Base-by-base conservation (phyloP, 2,888 invertebrate genomes). In the Cheilosia urbana region DNA sequence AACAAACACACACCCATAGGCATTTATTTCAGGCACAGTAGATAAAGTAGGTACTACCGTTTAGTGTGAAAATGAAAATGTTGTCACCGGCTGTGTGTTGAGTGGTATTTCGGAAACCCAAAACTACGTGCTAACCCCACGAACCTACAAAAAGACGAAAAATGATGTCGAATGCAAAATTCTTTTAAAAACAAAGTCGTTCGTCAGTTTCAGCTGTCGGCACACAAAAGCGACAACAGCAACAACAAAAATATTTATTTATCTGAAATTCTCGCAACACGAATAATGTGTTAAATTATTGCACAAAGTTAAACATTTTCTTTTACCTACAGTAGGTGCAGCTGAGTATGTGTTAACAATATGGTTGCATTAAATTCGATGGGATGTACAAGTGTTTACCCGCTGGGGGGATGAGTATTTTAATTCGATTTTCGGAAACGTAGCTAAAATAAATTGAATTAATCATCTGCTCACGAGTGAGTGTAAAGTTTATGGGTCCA, bases 31-130 rank as follows among this genome's bases (percentile, higher is more conserved):
- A 19, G 51, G 45, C 65, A 60, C 27, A 34, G 34, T 63, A 21
- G 65, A 58, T 55, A 51, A 73, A 66, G 53, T 27, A 73, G 60
- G 60, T 37, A 53, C 82, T 37, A 53, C 82, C 66, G 34, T 72
- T 83, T 68, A 42, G 78, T 57, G 78, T 47, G 55, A 66, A 55
- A 73, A 60, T 53, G 68, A 66, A 62, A 73, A 66, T 47, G 68
- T 58, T 72, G 55, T 78, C 42, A 72, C 66, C 72, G 57, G 11
- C 55, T 40, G 57, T 72, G 27, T 72, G 66, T 66, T 60, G 60
- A 65, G 66, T 78, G 49, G 62, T 55, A 62, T 68, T 68, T 17
- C 21, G 72, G 66, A 68, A 72, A 77, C 40, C 66, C 42, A 60
- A 73, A 72, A 27, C 72, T 15, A 30, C 2, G 37, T 53, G 57